Conservation (phyloP, 92 coral and sea anemone species). For the Phenganax marumi region DNA sequence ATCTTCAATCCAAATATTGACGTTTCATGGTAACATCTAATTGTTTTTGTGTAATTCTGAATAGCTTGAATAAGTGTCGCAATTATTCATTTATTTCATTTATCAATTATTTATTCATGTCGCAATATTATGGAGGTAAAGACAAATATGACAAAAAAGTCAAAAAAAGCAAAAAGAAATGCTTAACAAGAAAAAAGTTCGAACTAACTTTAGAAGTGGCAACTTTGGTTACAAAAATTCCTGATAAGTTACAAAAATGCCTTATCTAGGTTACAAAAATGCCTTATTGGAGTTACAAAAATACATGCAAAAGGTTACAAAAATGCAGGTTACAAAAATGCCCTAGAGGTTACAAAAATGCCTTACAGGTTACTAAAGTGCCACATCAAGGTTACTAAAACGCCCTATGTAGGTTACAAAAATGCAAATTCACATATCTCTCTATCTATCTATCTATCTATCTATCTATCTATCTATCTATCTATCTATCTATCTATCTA, state of each 20-base stretch:
- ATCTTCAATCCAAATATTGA: too few relatives aligned
- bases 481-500: too few relatives aligned
- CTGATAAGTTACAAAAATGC: not conserved
- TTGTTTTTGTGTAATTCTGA: too few relatives aligned
- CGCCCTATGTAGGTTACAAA: constrained; percentile 8
- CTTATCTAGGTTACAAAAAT: not conserved
- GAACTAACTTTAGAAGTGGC: too few relatives aligned
- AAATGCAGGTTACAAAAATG: constrained; percentile 24
- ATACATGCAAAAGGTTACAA: not conserved
- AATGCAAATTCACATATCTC: not conserved
- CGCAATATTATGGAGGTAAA: too few relatives aligned
- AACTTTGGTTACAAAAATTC: not conserved
- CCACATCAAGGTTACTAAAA: constrained; percentile 24
- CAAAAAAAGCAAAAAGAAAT: too few relatives aligned
- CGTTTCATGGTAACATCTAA: too few relatives aligned
- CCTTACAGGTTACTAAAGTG: constrained; percentile 25
- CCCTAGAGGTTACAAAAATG: constrained; percentile 18
- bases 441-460: constrained; percentile 9
- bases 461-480: not conserved
- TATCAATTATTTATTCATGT: too few relatives aligned
- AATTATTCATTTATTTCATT: too few relatives aligned
- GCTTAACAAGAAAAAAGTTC: too few relatives aligned
- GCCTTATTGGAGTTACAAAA: not conserved
- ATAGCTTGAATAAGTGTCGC: too few relatives aligned
- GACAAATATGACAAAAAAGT: too few relatives aligned